Base-by-base conservation (phyloP, 2,888 invertebrate genomes). In the Pharmacophagus antenor region DNA sequence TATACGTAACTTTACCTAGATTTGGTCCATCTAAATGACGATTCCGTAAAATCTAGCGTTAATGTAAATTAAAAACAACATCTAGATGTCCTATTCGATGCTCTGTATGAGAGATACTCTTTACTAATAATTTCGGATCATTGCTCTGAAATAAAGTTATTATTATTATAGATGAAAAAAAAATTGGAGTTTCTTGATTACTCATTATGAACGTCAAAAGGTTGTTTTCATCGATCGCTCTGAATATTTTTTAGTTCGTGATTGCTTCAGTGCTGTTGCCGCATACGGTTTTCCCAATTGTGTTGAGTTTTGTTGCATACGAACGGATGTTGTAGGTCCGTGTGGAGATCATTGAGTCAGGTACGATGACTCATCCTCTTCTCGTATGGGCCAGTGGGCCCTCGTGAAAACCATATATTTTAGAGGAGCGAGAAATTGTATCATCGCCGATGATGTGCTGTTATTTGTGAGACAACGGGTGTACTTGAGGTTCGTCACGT, bases 311-410 rank as follows among this genome's bases (percentile, higher is more conserved):
- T 56, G 63, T 62, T 59, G 59, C 51, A 58, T 58, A 58, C 57
- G 48, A 49, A 55, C 61, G 63, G 61, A 62, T 42, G 6, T 58
- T 56, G 62, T 65, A 68, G 57, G 62, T 70, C 70, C 72, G 70
- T 70, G 70, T 72, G 65, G 67, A 66, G 68, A 65, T 61, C 64
- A 70, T 63, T 79, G 73, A 77, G 65, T 78, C 74, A 75, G 62
- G 63, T 65, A 51, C 58, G 47, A 63, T 78, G 74, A 75, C 54
- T 81, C 74, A 80, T 62, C 72, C 73, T 76, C 76, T 77, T 72
- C 70, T 72, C 64, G 31, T 61, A 27, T 61, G 17, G 31, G 42
- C 73, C 69, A 76, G 76, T 75, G 74, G 65, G 71, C 56, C 65
- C 58, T 68, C 68, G 67, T 69, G 67, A 73, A 74, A 74, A 72